Evolutionary conservation across 2,113 vertebrate genomes (phyloP).

Genomic region (Gavialis gangeticus): DNA sequence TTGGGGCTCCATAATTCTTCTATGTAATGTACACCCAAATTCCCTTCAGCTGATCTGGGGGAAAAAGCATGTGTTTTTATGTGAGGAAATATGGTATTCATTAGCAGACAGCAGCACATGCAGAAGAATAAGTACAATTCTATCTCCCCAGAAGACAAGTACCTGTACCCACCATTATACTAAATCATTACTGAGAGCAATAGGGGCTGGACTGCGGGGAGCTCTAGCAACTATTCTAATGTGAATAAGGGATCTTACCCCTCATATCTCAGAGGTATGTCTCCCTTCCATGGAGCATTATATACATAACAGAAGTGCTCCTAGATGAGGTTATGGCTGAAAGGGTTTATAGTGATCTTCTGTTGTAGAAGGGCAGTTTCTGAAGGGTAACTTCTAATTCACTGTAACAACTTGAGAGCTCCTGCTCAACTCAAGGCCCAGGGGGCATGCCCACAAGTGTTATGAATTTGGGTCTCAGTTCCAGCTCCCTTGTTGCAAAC

Average conservation of each 20-base stretch:
- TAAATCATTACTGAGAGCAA: not conserved
- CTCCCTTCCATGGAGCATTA: not conserved
- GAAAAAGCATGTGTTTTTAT: too few species aligned
- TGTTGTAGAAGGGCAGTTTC: not conserved
- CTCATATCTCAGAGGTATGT: not conserved
- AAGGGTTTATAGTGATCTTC: not conserved
- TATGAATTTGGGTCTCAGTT: not conserved
- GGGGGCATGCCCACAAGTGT: not conserved
- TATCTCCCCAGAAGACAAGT: not conserved
- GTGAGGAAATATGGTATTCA: too few species aligned
- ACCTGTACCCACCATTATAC: not conserved
- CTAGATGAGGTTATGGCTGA: not conserved
- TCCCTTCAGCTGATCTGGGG: too few species aligned
- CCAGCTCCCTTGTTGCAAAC: not conserved
- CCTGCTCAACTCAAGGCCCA: not conserved
- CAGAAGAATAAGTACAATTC: not conserved
- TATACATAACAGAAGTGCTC: slow-evolving; percentile 1
- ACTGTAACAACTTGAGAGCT: not conserved
- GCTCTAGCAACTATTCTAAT: slow-evolving; percentile 11
- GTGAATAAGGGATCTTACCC: not conserved
- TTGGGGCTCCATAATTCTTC: too few species aligned
- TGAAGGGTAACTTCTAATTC: not conserved
- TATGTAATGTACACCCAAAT: too few species aligned
- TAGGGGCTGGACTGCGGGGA: not conserved
- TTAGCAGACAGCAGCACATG: not conserved